Percentiles rank a stretch among this genome's conserved stretches.
Conservation (phyloP, 2,113 vertebrate genomes). For the Mus spicilegus region DNA sequence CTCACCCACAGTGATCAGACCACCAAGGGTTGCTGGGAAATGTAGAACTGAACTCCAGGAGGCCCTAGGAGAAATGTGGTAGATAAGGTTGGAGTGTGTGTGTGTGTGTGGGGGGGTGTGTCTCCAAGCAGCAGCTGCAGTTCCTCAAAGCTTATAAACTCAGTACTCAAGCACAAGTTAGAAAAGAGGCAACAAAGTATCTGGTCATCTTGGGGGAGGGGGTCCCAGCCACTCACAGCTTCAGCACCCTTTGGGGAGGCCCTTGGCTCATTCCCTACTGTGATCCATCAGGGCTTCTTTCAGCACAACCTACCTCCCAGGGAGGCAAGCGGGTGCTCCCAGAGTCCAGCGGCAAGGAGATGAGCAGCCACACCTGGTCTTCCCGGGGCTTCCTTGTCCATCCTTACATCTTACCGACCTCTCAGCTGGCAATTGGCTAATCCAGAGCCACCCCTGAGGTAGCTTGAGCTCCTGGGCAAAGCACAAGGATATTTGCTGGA, state of each 20-base stretch:
- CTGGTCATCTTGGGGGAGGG: accelerated
- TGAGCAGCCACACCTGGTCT: not conserved
- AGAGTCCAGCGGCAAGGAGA: too few species aligned
- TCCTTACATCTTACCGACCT: not conserved
- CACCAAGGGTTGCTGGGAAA: not conserved
- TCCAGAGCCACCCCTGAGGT: not conserved
- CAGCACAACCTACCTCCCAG: not conserved
- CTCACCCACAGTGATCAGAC: not conserved
- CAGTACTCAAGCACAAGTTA: accelerated
- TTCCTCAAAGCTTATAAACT: too few species aligned
- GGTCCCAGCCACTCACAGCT: accelerated
- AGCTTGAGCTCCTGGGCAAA: not conserved
- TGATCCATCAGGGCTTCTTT: too few species aligned
- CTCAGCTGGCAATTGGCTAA: too few species aligned
- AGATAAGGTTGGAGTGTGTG: not conserved
- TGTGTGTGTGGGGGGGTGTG: too few species aligned
- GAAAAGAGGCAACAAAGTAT: accelerated
- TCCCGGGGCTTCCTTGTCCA: too few species aligned
- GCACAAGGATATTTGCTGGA: too few species aligned
- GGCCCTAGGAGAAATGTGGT: too few species aligned
- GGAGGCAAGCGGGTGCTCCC: accelerated
- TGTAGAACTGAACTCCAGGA: not conserved
- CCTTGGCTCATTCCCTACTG: accelerated
- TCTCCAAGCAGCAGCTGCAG: too few species aligned
- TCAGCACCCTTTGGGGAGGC: accelerated